Conservation (phyloP, 2,888 invertebrate species). For the Baronia brevicornis region DNA sequence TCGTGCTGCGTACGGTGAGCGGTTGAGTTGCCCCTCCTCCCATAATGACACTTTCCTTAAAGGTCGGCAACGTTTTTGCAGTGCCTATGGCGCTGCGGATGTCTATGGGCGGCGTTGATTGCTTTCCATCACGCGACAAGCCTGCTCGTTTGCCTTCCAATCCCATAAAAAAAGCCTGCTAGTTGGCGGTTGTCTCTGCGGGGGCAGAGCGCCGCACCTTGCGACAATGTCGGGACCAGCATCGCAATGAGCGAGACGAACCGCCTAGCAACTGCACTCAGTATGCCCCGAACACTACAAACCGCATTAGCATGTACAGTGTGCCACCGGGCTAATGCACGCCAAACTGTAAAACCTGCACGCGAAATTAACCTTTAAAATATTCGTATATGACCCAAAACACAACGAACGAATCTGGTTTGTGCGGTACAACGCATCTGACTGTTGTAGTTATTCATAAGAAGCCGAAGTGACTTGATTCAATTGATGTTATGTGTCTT, state of each 20-base stretch:
- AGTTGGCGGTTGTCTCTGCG: too few species aligned
- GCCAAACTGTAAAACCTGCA: background rate
- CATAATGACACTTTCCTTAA: too few species aligned
- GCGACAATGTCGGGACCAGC: too few species aligned
- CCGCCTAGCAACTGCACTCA: background rate
- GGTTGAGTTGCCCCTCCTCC: too few species aligned
- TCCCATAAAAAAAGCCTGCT: too few species aligned
- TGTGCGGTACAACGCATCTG: background rate
- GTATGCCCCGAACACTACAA: background rate
- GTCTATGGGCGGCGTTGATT: too few species aligned
- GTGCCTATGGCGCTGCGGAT: too few species aligned
- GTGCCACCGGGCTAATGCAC: background rate
- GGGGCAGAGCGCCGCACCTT: too few species aligned
- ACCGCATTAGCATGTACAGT: constrained; percentile 1
- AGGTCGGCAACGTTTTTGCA: too few species aligned
- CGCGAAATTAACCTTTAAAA: background rate
- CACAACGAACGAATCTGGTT: background rate
- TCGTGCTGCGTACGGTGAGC: too few species aligned
- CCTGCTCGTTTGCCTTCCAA: too few species aligned
- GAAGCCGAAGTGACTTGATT: constrained; percentile 8
- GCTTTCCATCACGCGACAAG: too few species aligned
- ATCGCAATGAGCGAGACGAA: background rate
- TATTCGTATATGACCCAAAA: background rate
- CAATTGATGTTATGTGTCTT: constrained; percentile 8
- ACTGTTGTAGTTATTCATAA: background rate